A percentile compares a stretch with the other conserved stretches of the same genome.
Conservation (phyloP, 2,888 invertebrate genomes). For the Entomobrya proxima region DNA sequence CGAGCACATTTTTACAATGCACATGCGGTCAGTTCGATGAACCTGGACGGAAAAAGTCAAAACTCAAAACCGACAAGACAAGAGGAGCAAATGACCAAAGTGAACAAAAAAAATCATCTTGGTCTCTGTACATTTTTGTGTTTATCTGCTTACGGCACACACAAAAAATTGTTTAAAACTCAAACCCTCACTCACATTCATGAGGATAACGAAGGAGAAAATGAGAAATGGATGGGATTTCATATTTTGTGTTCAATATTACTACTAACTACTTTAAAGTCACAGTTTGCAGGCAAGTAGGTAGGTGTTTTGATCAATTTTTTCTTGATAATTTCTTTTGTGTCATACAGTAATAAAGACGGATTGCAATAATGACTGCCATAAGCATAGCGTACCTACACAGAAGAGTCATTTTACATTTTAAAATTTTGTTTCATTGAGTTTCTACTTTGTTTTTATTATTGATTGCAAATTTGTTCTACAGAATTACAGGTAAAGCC, state of each 20-base stretch:
- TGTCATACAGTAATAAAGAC: background rate
- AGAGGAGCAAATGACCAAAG: conserved; percentile 19
- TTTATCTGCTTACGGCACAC: background rate
- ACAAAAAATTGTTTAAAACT: conserved; percentile 7
- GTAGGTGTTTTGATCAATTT: conserved; percentile 15
- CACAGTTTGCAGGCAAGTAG: background rate
- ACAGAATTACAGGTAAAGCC: background rate
- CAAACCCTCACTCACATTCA: background rate
- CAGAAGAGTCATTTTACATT: background rate
- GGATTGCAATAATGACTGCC: background rate
- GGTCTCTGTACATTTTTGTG: background rate
- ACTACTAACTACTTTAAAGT: background rate
- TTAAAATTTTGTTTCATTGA: background rate
- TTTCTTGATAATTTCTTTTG: conserved; percentile 9
- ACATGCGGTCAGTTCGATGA: conserved; percentile 68
- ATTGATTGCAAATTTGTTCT: background rate
- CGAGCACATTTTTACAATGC: conserved; percentile 36
- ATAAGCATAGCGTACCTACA: background rate
- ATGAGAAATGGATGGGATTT: background rate
- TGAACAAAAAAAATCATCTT: conserved; percentile 13
- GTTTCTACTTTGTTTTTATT: background rate
- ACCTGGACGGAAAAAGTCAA: conserved; percentile 65
- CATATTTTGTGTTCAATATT: conserved; percentile 9
- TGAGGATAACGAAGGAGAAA: background rate
- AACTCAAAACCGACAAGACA: conserved; percentile 45